Base-by-base conservation (phyloP, 2,888 invertebrate species). In the Eugnorisma glareosa region DNA sequence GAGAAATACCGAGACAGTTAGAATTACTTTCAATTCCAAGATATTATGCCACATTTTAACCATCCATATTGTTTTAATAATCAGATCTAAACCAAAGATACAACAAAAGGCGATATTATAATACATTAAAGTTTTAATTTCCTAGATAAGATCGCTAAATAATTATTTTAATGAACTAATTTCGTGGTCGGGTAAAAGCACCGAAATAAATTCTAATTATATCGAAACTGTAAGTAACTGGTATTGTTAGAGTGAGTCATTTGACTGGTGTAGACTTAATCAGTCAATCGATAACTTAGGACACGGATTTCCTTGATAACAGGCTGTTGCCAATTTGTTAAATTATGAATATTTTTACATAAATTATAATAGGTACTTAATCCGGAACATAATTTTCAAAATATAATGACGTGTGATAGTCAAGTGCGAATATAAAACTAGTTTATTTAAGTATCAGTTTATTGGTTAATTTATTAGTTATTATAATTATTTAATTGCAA, bases 281-380 rank as follows among this genome's bases (percentile, higher is more conserved):
- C 81, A 79, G 45, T 77, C 72, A 72, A 79, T 80, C 82, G 61
- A 76, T 79, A 83, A 68, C 40, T 79, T 76, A 40, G 51, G 59
- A 90, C 82, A 74, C 89, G 90, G 90, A 90, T 90, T 88, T 90
- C 90, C 90, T 81, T 77, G 72, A 85, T 79, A 59, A 84, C 81
- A 4, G 64, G 63, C 75, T 64, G 67, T 75, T 83, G 81, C 68
- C 67, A 66, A 85, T 88, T 84, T 79, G 75, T 85, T 76, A 73
- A 77, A 81, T 83, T 78, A 86, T 76, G 83, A 82, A 80, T 75
- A 81, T 79, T 48, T 82, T 79, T 54, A 54, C 59, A 85, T 78
- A 66, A 11, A 87, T 73, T 76, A 82, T 24, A 37, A n/a, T 24
- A n/a, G 24, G 10, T 51, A 51, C 1, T 51, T 51, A 74, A 77